These are phyloP conservation scores for Diorhabda elongata DNA, from an alignment of 1,140 invertebrate species.

Conservation along the genomic window DNA sequence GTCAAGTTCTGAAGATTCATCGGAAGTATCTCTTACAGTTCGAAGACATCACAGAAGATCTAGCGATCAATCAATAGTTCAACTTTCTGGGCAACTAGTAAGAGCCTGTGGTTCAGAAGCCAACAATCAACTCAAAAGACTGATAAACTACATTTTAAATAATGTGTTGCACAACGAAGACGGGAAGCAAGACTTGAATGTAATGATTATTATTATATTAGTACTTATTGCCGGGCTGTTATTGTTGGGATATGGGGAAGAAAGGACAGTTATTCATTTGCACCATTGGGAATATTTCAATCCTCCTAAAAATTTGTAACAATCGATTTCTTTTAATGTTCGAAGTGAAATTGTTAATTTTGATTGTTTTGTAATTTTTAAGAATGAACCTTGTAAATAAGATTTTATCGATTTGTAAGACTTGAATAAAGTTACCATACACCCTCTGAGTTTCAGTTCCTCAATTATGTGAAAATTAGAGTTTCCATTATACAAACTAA, in stretches of 20 bases:
- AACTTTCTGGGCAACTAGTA: slow-evolving; percentile 62
- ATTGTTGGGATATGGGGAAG: slow-evolving; percentile 63
- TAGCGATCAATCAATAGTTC: slow-evolving; percentile 54
- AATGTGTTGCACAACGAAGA: slow-evolving; percentile 52
- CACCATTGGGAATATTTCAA: slow-evolving; percentile 80
- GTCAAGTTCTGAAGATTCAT: slow-evolving; percentile 48
- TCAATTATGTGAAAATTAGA: too few species aligned
- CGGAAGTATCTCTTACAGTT: slow-evolving; percentile 21
- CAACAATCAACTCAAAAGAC: slow-evolving; percentile 59
- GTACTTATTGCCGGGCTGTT: slow-evolving; percentile 69
- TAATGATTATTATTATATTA: slow-evolving; percentile 68
- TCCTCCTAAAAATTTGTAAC: slow-evolving; percentile 56
- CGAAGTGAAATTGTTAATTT: neutral
- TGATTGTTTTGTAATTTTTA: slow-evolving; percentile 1
- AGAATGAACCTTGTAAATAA: neutral
- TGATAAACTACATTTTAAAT: slow-evolving; percentile 58
- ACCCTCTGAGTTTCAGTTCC: too few species aligned
- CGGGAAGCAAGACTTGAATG: slow-evolving; percentile 66
- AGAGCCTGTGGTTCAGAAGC: slow-evolving; percentile 60
- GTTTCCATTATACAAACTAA: too few species aligned
- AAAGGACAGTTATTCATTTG: slow-evolving; percentile 69
- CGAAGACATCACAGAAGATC: slow-evolving; percentile 29
- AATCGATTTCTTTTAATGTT: slow-evolving; percentile 5
- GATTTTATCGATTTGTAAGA: neutral
- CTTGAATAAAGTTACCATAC: neutral